phyloP scores from a whole-genome alignment of 1,140 invertebrate genomes.

The Trachymyrmex septentrionalis region DNA sequence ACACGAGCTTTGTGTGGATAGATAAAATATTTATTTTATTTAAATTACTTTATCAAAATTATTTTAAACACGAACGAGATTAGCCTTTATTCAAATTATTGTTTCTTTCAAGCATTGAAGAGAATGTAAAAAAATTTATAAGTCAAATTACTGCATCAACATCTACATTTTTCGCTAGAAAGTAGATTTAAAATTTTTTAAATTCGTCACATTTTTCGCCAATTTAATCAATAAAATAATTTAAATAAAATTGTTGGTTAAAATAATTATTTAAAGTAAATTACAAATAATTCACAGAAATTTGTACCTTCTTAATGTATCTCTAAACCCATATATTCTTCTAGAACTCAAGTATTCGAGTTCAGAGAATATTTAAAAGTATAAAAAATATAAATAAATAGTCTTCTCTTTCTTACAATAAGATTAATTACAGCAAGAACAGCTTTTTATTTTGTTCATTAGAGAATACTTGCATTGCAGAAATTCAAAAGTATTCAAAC shows the following conservation, averaged over 20 bases:
- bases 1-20: background rate
- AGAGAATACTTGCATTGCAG: background rate
- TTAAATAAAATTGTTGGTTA: background rate
- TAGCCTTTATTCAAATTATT: background rate
- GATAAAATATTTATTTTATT: slow-evolving; percentile 1
- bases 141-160: background rate
- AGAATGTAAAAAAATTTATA: background rate
- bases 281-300: background rate
- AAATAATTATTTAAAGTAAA: slow-evolving; percentile 13
- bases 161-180: background rate
- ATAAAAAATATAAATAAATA: background rate
- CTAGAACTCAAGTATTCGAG: background rate
- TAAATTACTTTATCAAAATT: background rate
- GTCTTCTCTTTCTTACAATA: background rate
- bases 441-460: background rate
- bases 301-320: background rate
- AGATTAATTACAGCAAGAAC: background rate
- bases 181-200: background rate
- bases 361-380: background rate
- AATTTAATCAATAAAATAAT: background rate
- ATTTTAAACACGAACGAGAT: background rate
- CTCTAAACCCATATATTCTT: background rate
- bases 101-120: background rate
- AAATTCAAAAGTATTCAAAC: background rate
- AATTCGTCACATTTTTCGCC: background rate